Base-by-base conservation (phyloP, 2,797 vertebrate species). In the Sebastes iracundus region DNA sequence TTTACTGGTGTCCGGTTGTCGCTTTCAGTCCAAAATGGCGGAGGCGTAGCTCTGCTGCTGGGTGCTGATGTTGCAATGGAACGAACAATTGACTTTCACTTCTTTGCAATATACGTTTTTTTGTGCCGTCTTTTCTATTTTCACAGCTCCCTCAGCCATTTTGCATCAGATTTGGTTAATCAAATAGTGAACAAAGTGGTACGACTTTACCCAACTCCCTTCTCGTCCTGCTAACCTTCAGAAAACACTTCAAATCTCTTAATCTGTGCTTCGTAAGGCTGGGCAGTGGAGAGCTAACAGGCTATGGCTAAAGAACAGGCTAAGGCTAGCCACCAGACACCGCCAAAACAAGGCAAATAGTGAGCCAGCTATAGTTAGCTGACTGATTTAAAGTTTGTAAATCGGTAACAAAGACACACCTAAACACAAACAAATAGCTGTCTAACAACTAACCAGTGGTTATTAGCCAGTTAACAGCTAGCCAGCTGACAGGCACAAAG, bases 251-350 rank as follows among this genome's bases (percentile, higher is more conserved):
- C 8, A 63, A 56, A 80, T 30, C 16, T 30, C 16, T 67, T 56
- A 62, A 60, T 52, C 68, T 90, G 82, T 82, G 65, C 72, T 88
- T 85, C 0, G 5, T 90, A 93, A 94, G 93, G 91, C 88, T 60
- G 42, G 88, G 90, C 89, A 91, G 92, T 90, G 84, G 78, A 88
- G 77, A 81, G 91, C 91, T 92, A 87, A 88, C 71, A 85, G 60
- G 79, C 84, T 91, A 92, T 87, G 86, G 89, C 88, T 92, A 86
- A 87, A 74, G n/a, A 68, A 72, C 73, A 71, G 87, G 87, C 91
- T 92, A 89, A 86, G 58, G 81, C 79, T 91, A 87, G 82, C 85
- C 71, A 75, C 68, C 80, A 83, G 69, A 85, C 42, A 46, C 88
- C 75, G 88, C 87, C 81, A 86, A 83, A 83, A 35, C 62, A 87